Base-by-base conservation (phyloP, 2,797 vertebrate species). In the Ctenopoma kingsleyae region DNA sequence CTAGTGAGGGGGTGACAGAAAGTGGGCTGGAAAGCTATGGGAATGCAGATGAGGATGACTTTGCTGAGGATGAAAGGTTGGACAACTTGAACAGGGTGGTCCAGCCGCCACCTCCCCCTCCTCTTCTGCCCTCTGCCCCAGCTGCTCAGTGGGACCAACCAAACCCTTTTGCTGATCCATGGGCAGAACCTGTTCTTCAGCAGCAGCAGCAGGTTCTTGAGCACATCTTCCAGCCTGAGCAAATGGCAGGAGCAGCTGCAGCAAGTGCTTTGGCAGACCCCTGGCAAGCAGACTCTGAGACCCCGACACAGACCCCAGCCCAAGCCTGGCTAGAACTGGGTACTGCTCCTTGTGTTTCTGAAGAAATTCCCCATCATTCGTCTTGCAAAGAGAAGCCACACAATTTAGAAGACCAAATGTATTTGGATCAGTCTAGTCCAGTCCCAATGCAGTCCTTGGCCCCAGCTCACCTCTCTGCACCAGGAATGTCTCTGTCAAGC, bases 11-110 rank as follows among this genome's bases (percentile, higher is more conserved):
- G 0, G 88, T 95, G 54, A 94, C 93, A 0, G 93, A 94, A 84
- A 95, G 94, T 7, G 91, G 92, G 6, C 78, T 94, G 67, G 91
- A 95, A 74, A 94, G 93, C 82, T 94, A 93, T 2, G 93, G 93
- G 4, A 95, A 94, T 17, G 85, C 91, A 25, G 94, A 94, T 56
- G 91, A 93, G 40, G 93, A 94, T 46, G 92, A 94, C 86, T 92
- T 94, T 55, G 92, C 87, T 0, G 94, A 95, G 51, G 93, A 95
- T 38, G 94, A 95, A 53, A 84, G 92, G 57, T 70, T 94, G 38
- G 94, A 95, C 81, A 95, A 95, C 86, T 73, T 95, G 52, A 95
- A 94, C 84, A 75, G 91, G 48, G 81, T 90, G 27, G 80, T 15
- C 2, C 88, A 87, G 61, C 87, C 76, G 0, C 88, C 79, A 0